phyloP scores from a whole-genome alignment of 2,888 invertebrate genomes.

The Pyrgus malvae region DNA sequence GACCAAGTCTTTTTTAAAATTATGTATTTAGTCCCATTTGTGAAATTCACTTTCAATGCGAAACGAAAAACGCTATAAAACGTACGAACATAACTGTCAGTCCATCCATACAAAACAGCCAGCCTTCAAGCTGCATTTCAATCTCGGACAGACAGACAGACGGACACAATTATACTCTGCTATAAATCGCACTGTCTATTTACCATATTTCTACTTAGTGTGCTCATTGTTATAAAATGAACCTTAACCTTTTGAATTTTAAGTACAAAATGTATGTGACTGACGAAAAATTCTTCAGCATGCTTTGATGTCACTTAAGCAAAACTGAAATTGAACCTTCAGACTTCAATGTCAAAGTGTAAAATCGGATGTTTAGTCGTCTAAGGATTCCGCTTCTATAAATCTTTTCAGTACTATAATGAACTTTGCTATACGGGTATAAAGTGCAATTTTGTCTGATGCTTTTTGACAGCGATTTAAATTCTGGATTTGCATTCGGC shows the following conservation, averaged over 20 bases:
- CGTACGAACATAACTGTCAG: constrained; percentile 22
- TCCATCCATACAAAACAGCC: constrained; percentile 15
- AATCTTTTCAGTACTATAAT: neutral
- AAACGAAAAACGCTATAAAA: constrained; percentile 14
- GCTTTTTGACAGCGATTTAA: constrained; percentile 33
- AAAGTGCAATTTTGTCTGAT: neutral
- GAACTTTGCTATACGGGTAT: constrained; percentile 5
- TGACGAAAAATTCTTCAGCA: constrained; percentile 8
- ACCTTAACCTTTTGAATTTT: neutral
- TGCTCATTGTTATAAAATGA: neutral
- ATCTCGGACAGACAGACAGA: constrained; percentile 40
- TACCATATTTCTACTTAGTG: constrained; percentile 41
- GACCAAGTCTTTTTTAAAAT: no score
- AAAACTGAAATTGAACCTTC: constrained; percentile 5
- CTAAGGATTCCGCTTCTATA: neutral
- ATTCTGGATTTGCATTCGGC: constrained; percentile 43
- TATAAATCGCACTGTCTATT: constrained; percentile 52
- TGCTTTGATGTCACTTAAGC: neutral
- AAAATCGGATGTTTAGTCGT: neutral
- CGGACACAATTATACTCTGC: constrained; percentile 52
- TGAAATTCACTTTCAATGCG: neutral
- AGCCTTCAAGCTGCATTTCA: constrained; percentile 37
- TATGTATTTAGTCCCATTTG: neutral
- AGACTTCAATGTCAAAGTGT: neutral
- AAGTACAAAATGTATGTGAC: neutral